phyloP scores from a whole-genome alignment of 2,113 vertebrate species.

The Tachysurus fulvidraco region DNA sequence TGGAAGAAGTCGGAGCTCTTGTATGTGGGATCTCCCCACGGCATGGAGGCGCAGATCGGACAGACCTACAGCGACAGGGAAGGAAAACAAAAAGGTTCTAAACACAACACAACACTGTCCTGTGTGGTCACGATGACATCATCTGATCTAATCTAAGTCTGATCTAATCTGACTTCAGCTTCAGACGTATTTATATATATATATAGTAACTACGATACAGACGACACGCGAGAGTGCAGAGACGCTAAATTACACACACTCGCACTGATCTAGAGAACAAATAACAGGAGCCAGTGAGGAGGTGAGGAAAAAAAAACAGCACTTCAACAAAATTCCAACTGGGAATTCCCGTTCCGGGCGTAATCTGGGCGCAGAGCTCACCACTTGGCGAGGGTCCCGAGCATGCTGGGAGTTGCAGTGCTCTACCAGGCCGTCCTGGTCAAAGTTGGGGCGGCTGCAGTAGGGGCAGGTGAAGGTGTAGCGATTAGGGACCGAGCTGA shows the following conservation, averaged over 20 bases:
- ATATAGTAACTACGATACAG: background rate
- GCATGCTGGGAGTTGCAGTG: constrained; percentile 89
- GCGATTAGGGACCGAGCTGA: constrained; percentile 89
- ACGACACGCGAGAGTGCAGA: no score
- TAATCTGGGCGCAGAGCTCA: constrained; percentile 51
- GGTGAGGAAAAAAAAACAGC: background rate
- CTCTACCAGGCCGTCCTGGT: constrained; percentile 93
- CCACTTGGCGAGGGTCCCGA: constrained; percentile 87
- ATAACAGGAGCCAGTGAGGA: background rate
- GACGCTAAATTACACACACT: background rate
- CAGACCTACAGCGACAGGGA: constrained; percentile 79
- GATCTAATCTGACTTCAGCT: background rate
- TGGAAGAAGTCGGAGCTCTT: constrained; percentile 95
- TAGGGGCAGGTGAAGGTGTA: constrained; percentile 95
- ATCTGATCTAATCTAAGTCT: background rate
- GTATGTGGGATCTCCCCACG: constrained; percentile 96
- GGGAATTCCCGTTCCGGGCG: background rate
- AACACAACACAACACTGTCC: no score
- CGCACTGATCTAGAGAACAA: background rate
- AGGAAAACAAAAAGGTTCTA: background rate
- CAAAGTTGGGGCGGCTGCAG: constrained; percentile 91
- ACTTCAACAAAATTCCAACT: background rate
- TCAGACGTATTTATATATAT: no score
- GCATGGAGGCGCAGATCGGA: constrained; percentile 98
- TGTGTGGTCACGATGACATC: no score